Evolutionary conservation across 2,113 vertebrate genomes (phyloP).

Genomic region (Ursus arctos): DNA sequence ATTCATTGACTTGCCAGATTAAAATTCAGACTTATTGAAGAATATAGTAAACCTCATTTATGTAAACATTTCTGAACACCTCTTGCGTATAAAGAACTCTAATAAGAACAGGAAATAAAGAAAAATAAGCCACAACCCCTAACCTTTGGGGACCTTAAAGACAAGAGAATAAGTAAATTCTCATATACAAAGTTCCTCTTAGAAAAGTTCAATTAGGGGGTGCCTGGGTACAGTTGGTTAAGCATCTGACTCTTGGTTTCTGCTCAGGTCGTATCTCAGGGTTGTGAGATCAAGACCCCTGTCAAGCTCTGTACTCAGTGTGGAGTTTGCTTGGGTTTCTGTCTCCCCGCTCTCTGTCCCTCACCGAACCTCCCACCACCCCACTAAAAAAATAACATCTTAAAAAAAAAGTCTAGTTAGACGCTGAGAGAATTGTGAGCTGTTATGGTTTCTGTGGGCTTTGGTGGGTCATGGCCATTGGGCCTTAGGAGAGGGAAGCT

Average conservation of each 20-base stretch:
- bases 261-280: not conserved
- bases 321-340: not conserved
- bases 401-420: not conserved
- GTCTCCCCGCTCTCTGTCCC: too few species aligned
- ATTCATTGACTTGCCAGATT: not conserved
- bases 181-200: constrained; percentile 9
- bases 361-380: not conserved
- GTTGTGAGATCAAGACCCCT: not conserved
- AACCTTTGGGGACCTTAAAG: not conserved
- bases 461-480: not conserved
- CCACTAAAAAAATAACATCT: not conserved
- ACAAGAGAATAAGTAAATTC: not conserved
- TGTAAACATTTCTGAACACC: not conserved
- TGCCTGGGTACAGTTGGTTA: not conserved
- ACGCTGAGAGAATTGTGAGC: not conserved
- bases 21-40: constrained; percentile 19
- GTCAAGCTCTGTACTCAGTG: not conserved
- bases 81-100: constrained; percentile 21
- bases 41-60: not conserved
- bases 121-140: not conserved
- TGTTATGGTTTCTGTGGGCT: not conserved
- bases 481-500: not conserved
- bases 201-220: not conserved
- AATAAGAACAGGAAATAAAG: not conserved
- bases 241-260: not conserved